Conservation (phyloP, 2,888 invertebrate genomes). For the Lepidocyrtoides sp. region DNA sequence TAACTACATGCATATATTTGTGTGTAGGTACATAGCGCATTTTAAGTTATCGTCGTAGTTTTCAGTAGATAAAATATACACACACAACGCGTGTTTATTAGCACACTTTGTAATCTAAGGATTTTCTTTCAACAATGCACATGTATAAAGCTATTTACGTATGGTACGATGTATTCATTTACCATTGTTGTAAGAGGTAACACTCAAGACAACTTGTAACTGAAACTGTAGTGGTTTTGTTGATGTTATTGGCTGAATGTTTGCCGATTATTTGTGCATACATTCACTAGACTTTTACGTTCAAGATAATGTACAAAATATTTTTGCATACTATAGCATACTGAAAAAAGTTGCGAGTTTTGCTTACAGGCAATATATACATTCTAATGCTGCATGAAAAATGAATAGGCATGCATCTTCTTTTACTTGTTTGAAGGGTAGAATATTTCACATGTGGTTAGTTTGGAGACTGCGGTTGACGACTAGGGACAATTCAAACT, state of each 20-base stretch:
- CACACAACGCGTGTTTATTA: not conserved
- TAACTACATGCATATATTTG: too few species aligned
- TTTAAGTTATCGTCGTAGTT: too few species aligned
- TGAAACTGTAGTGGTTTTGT: constrained; percentile 25
- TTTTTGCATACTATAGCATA: not conserved
- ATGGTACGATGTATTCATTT: too few species aligned
- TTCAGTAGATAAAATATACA: not conserved
- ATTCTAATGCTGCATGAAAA: not conserved
- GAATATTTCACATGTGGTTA: constrained; percentile 30
- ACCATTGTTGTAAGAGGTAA: not conserved
- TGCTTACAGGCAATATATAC: not conserved
- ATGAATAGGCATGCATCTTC: not conserved
- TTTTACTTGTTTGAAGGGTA: not conserved
- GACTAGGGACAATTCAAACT: constrained; percentile 29
- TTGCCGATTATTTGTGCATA: not conserved
- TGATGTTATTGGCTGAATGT: constrained; percentile 13
- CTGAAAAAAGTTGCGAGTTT: not conserved
- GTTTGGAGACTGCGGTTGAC: constrained; percentile 51
- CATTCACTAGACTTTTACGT: not conserved
- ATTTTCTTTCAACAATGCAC: constrained; percentile 1
- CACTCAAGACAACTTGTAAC: not conserved
- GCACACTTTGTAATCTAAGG: too few species aligned
- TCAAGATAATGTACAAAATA: not conserved
- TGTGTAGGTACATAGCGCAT: not conserved
- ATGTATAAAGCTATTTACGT: too few species aligned